phyloP scores from a whole-genome alignment of 2,888 invertebrate species.

The Philaethria dido region DNA sequence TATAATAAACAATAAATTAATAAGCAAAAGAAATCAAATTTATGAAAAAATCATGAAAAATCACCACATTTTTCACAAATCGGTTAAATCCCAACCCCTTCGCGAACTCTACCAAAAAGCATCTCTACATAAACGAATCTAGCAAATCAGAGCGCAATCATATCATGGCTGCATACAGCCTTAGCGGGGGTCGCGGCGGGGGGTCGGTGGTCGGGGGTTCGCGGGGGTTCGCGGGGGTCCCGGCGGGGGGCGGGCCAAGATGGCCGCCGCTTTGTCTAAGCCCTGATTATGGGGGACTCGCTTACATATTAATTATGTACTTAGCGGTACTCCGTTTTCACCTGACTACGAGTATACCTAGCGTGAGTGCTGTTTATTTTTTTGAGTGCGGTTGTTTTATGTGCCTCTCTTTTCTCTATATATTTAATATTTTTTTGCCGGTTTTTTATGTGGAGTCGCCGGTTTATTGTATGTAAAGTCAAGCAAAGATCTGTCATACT shows the following conservation, averaged over 20 bases:
- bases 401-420: slow-evolving; percentile 16
- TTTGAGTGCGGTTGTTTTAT: slow-evolving; percentile 35
- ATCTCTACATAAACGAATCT: slow-evolving; percentile 39
- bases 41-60: slow-evolving; percentile 6
- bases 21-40: neutral
- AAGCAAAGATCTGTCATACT: too few relatives aligned
- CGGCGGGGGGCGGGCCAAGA: slow-evolving; percentile 59
- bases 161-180: slow-evolving; percentile 42
- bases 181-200: slow-evolving; percentile 45
- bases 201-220: slow-evolving; percentile 46
- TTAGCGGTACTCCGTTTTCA: slow-evolving; percentile 60
- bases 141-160: slow-evolving; percentile 44
- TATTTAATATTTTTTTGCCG: slow-evolving; percentile 1
- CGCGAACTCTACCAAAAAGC: slow-evolving; percentile 13
- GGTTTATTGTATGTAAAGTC: too few relatives aligned
- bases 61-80: slow-evolving; percentile 7
- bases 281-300: slow-evolving; percentile 76
- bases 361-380: slow-evolving; percentile 39
- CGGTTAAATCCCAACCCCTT: slow-evolving; percentile 21
- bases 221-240: slow-evolving; percentile 50
- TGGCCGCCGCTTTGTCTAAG: slow-evolving; percentile 80
- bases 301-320: slow-evolving; percentile 82
- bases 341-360: slow-evolving; percentile 49
- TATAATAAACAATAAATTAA: neutral
- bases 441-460: slow-evolving; percentile 6